A percentile compares a stretch with the other conserved stretches of the same genome.
Evolutionary conservation across 2,888 invertebrate genomes (phyloP).

Genomic region (Nephrotoma guestfalica): DNA sequence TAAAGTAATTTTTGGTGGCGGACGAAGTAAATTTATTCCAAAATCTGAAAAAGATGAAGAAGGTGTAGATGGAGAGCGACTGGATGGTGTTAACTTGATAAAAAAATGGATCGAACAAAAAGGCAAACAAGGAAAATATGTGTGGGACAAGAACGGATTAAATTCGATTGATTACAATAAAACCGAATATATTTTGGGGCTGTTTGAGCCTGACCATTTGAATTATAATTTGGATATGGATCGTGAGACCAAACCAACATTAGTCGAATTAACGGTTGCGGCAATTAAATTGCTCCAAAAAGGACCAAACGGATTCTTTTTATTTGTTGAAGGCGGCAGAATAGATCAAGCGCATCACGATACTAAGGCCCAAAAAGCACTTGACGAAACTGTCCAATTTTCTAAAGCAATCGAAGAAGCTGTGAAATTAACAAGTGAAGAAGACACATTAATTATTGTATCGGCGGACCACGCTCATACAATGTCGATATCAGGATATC

Average conservation of each 20-base stretch:
- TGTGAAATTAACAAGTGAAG: conserved; percentile 38
- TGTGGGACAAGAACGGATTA: conserved; percentile 42
- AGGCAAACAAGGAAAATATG: conserved; percentile 35
- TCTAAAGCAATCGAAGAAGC: conserved; percentile 52
- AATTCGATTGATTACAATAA: conserved; percentile 29
- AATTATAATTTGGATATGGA: conserved; percentile 41
- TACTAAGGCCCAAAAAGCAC: conserved; percentile 46
- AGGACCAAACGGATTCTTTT: conserved; percentile 40
- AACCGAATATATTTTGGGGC: conserved; percentile 41
- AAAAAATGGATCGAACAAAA: conserved; percentile 47
- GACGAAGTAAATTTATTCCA: conserved; percentile 48
- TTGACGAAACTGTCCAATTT: conserved; percentile 67
- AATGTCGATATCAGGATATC: conserved; percentile 62
- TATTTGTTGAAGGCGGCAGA: conserved; percentile 50
- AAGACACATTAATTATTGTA: conserved; percentile 67
- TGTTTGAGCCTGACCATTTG: conserved; percentile 39
- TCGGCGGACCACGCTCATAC: conserved; percentile 68
- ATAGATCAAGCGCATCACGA: conserved; percentile 69
- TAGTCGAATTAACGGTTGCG: conserved; percentile 49
- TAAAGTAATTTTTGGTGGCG: conserved; percentile 70
- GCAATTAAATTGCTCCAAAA: conserved; percentile 45
- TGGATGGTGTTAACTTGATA: conserved; percentile 51
- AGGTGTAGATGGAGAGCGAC: conserved; percentile 38
- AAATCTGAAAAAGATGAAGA: conserved; percentile 34
- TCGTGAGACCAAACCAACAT: conserved; percentile 37